A percentile compares a stretch with the other conserved stretches of the same genome.
phyloP scores from a whole-genome alignment of 2,113 vertebrate genomes.

The Agelaius tricolor region DNA sequence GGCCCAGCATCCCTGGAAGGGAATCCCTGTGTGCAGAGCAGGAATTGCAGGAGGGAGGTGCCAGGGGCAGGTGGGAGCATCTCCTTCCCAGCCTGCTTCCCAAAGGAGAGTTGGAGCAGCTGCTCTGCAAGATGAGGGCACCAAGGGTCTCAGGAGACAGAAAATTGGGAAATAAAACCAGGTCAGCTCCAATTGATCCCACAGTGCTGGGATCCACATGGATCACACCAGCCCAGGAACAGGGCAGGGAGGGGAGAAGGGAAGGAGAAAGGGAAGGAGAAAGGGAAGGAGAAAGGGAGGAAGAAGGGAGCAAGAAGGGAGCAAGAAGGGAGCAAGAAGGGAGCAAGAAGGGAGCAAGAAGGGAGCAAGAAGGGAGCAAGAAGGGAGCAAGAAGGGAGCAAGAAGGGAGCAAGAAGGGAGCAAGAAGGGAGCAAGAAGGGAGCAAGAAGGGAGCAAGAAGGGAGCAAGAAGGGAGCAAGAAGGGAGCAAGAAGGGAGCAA shows the following conservation, averaged over 20 bases:
- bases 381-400: too few relatives aligned
- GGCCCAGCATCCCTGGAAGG: not conserved
- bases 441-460: too few relatives aligned
- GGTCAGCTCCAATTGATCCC: not conserved
- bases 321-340: too few relatives aligned
- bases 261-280: too few relatives aligned
- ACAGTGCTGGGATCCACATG: not conserved
- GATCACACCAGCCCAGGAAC: not conserved
- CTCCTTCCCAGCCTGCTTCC: not conserved
- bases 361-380: too few relatives aligned
- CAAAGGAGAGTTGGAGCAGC: not conserved
- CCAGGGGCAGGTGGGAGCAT: not conserved
- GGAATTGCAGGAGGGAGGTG: not conserved
- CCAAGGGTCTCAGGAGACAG: not conserved
- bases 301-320: too few relatives aligned
- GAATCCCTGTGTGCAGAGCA: not conserved
- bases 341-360: too few relatives aligned
- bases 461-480: too few relatives aligned
- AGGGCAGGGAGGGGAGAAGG: rapidly evolving
- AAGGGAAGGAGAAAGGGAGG: too few relatives aligned
- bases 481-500: too few relatives aligned
- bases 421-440: too few relatives aligned
- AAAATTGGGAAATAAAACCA: not conserved
- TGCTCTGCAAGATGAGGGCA: not conserved
- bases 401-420: too few relatives aligned